phyloP scores from a whole-genome alignment of 92 coral and sea anemone genomes.

The Phymanthus crucifer region DNA sequence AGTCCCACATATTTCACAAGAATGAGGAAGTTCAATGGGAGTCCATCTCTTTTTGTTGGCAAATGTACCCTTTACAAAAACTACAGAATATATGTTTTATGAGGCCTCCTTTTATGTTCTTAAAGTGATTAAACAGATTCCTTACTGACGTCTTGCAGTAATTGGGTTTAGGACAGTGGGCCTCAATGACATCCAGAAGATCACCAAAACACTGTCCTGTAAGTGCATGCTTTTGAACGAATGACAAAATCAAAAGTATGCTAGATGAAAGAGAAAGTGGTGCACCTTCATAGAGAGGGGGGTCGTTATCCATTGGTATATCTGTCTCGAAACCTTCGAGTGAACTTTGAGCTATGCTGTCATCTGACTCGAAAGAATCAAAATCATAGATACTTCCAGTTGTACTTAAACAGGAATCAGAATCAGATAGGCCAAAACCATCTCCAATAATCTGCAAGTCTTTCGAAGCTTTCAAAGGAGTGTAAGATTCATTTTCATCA shows the following conservation, averaged over 20 bases:
- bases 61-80: conserved; percentile 50
- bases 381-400: conserved; percentile 24
- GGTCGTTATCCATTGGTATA: conserved; percentile 19
- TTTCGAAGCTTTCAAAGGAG: too few relatives aligned
- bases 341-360: conserved; percentile 9
- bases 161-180: conserved; percentile 64
- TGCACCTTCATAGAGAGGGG: conserved; percentile 42
- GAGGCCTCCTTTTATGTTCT: conserved; percentile 46
- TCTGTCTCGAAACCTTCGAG: conserved; percentile 7
- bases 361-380: conserved; percentile 28
- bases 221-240: conserved; percentile 57
- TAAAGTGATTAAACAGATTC: conserved; percentile 37
- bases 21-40: conserved; percentile 6
- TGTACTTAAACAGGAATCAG: conserved; percentile 15
- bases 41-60: conserved; percentile 26
- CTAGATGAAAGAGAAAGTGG: conserved; percentile 56
- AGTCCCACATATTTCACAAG: conserved; percentile 52
- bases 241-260: conserved; percentile 46
- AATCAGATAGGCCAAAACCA: conserved; percentile 13
- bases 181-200: conserved; percentile 59
- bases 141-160: conserved; percentile 49
- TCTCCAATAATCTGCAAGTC: background rate
- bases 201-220: conserved; percentile 50
- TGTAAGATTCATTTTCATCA: background rate
- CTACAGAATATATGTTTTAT: conserved; percentile 45